Base-by-base conservation (phyloP, 2,113 vertebrate genomes). In the Oncorhynchus masou region DNA sequence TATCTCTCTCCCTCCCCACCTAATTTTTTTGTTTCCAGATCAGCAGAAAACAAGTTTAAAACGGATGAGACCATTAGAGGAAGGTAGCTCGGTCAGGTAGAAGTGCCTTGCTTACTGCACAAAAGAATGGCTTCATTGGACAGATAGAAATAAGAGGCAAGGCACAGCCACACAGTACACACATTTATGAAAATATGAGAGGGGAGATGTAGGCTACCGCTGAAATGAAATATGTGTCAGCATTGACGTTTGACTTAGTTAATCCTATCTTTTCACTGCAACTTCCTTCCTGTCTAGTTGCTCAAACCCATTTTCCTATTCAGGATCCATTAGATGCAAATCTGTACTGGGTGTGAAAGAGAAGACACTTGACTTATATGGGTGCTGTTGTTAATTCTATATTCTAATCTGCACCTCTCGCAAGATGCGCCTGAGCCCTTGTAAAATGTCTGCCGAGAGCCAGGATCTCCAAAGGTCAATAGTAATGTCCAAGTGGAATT, bases 1-100 rank as follows among this genome's bases (percentile, higher is more conserved):
- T 64, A 12, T 16, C 9, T 4, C 60, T 25, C 16, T 2, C 65
- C 65, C 11, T 15, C 24, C 25, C 64, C 3, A 27, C 11, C 12
- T 31, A 1, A 20, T 70, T 25, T 48, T 48, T 48, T 22, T 1
- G 20, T 49, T 48, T 29, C 15, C 8, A 11, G 73, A 48, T 24
- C 73, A 45, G 71, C n/a, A 5, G 76, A 15, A 27, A 4, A 73
- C 45, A 68, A 68, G 16, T 5, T 16, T 3, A 3, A 24, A 68
- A 78, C 74, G n/a, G 66, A 79, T 73, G 74, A 48, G 49, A 54
- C 73, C 34, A 77, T 80, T 78, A 80, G 65, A 34, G 4, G 66
- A 68, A 39, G 16, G 73, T 29, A 0, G 70, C 0, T 49, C 62
- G 7, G 25, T 6, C 1, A 68, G 29, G 71, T 39, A 3, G 75